A percentile compares a stretch with the other conserved stretches of the same genome.
Conservation (phyloP, 2,888 invertebrate genomes). For the Julus scanicus region DNA sequence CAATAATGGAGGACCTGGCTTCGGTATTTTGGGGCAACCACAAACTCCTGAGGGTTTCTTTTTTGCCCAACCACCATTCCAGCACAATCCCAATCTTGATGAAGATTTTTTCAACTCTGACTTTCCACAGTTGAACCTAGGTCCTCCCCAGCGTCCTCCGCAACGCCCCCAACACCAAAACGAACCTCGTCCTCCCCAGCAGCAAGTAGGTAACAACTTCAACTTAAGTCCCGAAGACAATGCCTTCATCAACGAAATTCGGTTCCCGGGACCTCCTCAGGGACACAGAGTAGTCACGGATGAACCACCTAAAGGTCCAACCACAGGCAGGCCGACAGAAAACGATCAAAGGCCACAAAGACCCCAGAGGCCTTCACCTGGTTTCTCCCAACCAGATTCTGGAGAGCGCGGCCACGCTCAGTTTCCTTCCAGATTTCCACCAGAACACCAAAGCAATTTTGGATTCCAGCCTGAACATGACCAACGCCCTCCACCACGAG, state of each 20-base stretch:
- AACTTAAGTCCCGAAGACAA: slow-evolving; percentile 52
- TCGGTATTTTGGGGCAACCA: not conserved
- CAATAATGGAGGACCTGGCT: not conserved
- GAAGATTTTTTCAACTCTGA: slow-evolving; percentile 33
- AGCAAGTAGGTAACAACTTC: slow-evolving; percentile 51
- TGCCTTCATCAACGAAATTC: slow-evolving; percentile 49
- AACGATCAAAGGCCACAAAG: slow-evolving; percentile 20
- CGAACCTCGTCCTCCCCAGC: not conserved
- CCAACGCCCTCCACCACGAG: not conserved
- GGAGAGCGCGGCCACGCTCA: not conserved
- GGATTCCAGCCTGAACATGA: not conserved
- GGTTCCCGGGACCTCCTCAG: slow-evolving; percentile 55
- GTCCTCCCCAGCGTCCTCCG: slow-evolving; percentile 37
- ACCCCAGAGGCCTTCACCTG: not conserved
- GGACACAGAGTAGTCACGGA: not conserved
- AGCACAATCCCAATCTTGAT: not conserved
- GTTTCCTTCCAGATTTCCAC: slow-evolving; percentile 46
- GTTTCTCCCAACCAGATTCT: not conserved
- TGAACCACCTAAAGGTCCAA: not conserved
- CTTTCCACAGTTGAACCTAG: slow-evolving; percentile 37
- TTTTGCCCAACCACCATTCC: slow-evolving; percentile 28
- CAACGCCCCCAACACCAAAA: slow-evolving; percentile 25
- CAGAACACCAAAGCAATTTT: slow-evolving; percentile 32
- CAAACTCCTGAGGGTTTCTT: slow-evolving; percentile 6
- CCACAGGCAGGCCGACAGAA: slow-evolving; percentile 1